phyloP scores from a whole-genome alignment of 2,888 invertebrate genomes.

The Dynastes tityus region DNA sequence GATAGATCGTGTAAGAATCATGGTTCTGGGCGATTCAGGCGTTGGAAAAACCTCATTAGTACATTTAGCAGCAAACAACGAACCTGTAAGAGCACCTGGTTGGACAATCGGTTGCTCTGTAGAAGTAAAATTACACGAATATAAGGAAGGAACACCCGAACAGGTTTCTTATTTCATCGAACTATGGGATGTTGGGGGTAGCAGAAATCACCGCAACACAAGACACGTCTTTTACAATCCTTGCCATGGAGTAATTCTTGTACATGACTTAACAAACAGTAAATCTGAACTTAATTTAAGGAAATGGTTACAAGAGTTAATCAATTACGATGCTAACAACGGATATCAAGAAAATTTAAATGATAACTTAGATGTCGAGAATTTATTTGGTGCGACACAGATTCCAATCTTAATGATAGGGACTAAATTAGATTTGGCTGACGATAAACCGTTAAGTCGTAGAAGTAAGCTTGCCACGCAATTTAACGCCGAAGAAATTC shows the following conservation, averaged over 20 bases:
- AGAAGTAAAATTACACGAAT: constrained; percentile 96
- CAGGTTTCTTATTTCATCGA: constrained; percentile 95
- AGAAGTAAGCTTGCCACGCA: constrained; percentile 86
- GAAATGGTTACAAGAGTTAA: constrained; percentile 93
- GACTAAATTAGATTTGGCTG: constrained; percentile 91
- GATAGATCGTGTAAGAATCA: constrained; percentile 91
- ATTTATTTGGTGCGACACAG: constrained; percentile 88
- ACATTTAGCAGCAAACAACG: constrained; percentile 91
- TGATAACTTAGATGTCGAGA: constrained; percentile 88
- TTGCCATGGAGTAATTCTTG: constrained; percentile 94
- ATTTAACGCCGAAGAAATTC: constrained; percentile 95
- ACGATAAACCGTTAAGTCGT: constrained; percentile 80
- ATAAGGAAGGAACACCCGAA: constrained; percentile 92
- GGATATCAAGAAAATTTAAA: constrained; percentile 62
- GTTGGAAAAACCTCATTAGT: constrained; percentile 98
- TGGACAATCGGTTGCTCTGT: constrained; percentile 98
- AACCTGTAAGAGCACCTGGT: constrained; percentile 87
- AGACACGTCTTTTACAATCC: constrained; percentile 95
- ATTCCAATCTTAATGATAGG: constrained; percentile 96
- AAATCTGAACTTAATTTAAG: constrained; percentile 95
- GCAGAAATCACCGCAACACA: constrained; percentile 93
- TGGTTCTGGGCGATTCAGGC: constrained; percentile 93
- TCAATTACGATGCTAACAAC: constrained; percentile 80
- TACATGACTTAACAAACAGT: constrained; percentile 96
- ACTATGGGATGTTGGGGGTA: constrained; percentile 98